These are phyloP conservation scores for Heterodera carotae DNA, from an alignment of 1,140 invertebrate genomes.

Conservation along the genomic window DNA sequence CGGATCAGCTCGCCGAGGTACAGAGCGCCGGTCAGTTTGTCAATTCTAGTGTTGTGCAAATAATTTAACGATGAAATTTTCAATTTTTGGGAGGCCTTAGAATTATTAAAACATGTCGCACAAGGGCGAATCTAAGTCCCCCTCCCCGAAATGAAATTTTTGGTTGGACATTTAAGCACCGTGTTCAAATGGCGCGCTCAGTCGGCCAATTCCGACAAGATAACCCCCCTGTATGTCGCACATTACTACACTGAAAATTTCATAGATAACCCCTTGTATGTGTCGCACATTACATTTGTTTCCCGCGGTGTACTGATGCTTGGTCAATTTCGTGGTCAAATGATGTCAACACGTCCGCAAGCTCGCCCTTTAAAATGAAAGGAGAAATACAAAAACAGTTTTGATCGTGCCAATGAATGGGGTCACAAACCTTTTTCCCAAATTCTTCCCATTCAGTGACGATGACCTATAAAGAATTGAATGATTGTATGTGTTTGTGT, in stretches of 20 bases:
- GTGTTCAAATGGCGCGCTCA: too few species aligned
- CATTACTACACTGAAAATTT: too few species aligned
- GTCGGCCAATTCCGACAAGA: too few species aligned
- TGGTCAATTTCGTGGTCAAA: slow-evolving; percentile 63
- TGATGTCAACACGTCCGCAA: slow-evolving; percentile 59
- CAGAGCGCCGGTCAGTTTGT: slow-evolving; percentile 63
- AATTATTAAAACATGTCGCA: too few species aligned
- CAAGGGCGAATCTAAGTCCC: too few species aligned
- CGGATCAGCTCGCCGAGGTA: slow-evolving; percentile 64
- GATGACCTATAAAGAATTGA: slow-evolving; percentile 27
- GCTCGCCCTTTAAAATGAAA: slow-evolving; percentile 46
- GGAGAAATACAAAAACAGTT: not conserved
- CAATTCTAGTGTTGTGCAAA: slow-evolving; percentile 55
- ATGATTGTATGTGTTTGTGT: not conserved
- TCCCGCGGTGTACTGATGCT: slow-evolving; percentile 61
- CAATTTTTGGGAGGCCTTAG: too few species aligned
- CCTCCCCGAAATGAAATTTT: too few species aligned
- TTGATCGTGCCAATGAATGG: too few species aligned
- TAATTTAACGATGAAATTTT: slow-evolving; percentile 7
- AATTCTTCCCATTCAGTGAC: slow-evolving; percentile 65
- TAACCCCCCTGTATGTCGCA: too few species aligned
- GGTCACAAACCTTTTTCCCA: slow-evolving; percentile 47
- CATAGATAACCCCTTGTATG: too few species aligned
- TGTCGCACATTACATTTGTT: slow-evolving; percentile 55
- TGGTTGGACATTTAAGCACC: too few species aligned